Conservation (phyloP, 1,140 invertebrate species). For the Prorops nasuta region DNA sequence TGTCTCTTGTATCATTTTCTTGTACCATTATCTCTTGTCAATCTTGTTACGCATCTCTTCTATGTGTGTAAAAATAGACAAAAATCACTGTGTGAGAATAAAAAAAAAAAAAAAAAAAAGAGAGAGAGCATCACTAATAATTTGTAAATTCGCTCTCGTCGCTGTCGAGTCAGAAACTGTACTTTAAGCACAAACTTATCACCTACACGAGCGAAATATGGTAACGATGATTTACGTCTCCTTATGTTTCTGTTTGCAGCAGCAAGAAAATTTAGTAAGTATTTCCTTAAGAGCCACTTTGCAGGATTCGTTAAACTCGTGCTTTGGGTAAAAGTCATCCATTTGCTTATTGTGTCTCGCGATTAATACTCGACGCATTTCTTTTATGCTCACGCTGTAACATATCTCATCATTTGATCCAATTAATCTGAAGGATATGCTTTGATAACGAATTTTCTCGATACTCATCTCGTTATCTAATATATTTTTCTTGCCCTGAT, state of each 20-base stretch:
- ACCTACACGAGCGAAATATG: background rate
- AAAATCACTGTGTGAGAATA: no score
- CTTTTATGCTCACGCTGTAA: no score
- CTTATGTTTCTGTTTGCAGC: conserved; percentile 64
- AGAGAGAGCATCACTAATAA: conserved; percentile 6
- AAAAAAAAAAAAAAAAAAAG: no score
- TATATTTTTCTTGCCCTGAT: background rate
- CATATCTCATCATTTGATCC: no score
- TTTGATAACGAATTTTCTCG: background rate
- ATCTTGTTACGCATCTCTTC: no score
- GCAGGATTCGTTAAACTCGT: conserved; percentile 14
- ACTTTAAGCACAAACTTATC: no score
- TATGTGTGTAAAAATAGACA: no score
- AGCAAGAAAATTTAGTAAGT: conserved; percentile 73
- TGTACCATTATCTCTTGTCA: no score
- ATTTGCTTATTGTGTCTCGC: conserved; percentile 12
- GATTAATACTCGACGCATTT: no score
- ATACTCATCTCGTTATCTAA: background rate
- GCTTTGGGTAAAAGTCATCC: conserved; percentile 24
- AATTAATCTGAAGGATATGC: no score
- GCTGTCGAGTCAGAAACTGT: conserved; percentile 10
- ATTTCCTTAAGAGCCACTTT: conserved; percentile 39
- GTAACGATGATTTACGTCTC: conserved; percentile 17
- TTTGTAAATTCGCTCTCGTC: conserved; percentile 2
- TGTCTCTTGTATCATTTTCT: conserved; percentile 5